phyloP scores from a whole-genome alignment of 1,140 invertebrate genomes.

The Hestina assimilis region DNA sequence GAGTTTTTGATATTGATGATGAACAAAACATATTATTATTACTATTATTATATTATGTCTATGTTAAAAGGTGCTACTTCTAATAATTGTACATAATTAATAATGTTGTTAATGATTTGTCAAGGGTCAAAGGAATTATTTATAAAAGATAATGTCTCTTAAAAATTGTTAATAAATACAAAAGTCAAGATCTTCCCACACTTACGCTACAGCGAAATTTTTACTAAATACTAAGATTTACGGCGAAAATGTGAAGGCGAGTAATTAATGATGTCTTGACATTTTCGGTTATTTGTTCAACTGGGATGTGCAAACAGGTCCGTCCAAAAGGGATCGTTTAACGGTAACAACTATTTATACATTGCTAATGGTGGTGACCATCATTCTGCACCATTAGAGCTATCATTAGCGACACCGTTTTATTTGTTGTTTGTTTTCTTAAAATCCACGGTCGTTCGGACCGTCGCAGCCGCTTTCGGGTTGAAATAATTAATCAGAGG shows the following conservation, averaged over 20 bases:
- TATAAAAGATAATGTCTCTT: too few relatives aligned
- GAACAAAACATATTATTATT: too few relatives aligned
- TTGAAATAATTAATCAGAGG: conserved; percentile 64
- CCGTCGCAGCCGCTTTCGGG: conserved; percentile 42
- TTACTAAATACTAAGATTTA: conserved; percentile 13
- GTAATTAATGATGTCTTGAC: conserved; percentile 68
- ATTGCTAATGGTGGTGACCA: conserved; percentile 60
- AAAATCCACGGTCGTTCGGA: conserved; percentile 40
- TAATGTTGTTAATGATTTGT: too few relatives aligned
- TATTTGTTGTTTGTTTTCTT: conserved; percentile 68
- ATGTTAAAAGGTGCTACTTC: too few relatives aligned
- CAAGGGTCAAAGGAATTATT: too few relatives aligned
- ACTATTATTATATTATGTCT: too few relatives aligned
- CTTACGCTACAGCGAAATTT: conserved; percentile 11
- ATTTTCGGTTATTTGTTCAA: conserved; percentile 57
- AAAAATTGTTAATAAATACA: not conserved
- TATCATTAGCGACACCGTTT: conserved; percentile 62
- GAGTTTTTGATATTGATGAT: too few relatives aligned
- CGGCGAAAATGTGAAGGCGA: conserved; percentile 2
- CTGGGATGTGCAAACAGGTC: conserved; percentile 66
- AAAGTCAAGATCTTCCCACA: not conserved
- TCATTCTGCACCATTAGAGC: conserved; percentile 66
- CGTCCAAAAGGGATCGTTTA: conserved; percentile 47
- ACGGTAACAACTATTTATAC: conserved; percentile 45
- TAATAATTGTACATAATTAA: too few relatives aligned